Base-by-base conservation (phyloP, 1,140 invertebrate genomes). In the Arctopsyche grandis region DNA sequence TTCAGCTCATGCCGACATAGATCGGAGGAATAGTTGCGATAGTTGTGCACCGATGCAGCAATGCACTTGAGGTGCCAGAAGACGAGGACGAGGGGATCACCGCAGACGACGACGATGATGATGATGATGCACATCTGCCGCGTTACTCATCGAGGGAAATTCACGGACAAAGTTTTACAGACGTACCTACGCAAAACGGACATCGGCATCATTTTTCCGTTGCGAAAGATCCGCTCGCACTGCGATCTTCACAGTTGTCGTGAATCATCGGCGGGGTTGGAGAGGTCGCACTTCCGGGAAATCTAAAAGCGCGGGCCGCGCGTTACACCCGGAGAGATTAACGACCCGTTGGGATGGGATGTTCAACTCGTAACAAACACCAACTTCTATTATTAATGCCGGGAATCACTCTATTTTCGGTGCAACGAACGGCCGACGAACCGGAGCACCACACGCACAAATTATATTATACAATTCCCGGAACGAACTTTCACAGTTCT, bases 271-370 rank as follows among this genome's bases (percentile, higher is more conserved):
- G 7, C 24, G 9, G 24, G 22, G 48, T 22, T 12, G 63, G 21
- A 66, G 21, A 24, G 52, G 56, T 63, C 24, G 38, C 58, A 21
- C 74, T 76, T 76, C 74, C 74, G 44, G 74, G 56, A 76, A 76
- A 76, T 63, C 74, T 63, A 63, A 76, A 76, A 24, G 58, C 56
- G 73, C 48, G 14, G 12, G 38, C 7, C 1, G 29, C 29, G 29
- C 21, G 48, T 52, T 38, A 52, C 12, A 52, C 16, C 12, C 24
- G 63, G 26, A 0, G 63, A 66, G 63, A 66, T 66, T 66, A 66
- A 66, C 63, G 63, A 66, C 63, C 63, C 63, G 24, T 26, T 66
- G 63, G 21, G 63, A 66, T 66, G 24, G 21, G 63, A 66, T 66
- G 24, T 66, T 66, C 63, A 29, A 66, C 21, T 66, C 63, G 22